These are phyloP conservation scores for Monodelphis domestica DNA, from an alignment of 2,797 vertebrate species.

Conservation along the genomic window DNA sequence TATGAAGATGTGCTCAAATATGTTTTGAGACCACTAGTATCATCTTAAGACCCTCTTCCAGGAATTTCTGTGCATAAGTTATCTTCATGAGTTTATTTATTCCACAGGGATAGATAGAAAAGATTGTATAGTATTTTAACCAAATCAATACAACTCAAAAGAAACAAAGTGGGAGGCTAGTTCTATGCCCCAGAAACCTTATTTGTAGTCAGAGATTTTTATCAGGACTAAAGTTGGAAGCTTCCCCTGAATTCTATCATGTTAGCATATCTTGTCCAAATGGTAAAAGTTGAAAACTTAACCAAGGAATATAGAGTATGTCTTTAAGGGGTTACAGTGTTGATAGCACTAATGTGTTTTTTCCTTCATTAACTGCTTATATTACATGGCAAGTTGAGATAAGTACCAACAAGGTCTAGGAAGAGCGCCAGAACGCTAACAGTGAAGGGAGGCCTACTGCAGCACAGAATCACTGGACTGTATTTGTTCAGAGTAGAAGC, in stretches of 20 bases:
- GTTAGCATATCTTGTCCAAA: neutral
- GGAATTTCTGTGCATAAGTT: neutral
- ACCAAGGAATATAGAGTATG: neutral
- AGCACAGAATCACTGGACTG: neutral
- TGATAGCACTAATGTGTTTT: neutral
- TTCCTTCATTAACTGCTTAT: neutral
- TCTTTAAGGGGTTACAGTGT: neutral
- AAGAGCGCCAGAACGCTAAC: neutral
- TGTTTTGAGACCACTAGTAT: neutral
- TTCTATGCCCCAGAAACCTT: neutral
- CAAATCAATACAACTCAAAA: neutral
- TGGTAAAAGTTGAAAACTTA: neutral
- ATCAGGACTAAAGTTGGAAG: neutral
- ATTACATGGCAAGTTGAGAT: neutral
- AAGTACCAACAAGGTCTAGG: neutral
- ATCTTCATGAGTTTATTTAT: neutral
- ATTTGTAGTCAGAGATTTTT: slow-evolving; percentile 8
- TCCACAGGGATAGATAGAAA: no score
- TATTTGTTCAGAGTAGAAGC: neutral
- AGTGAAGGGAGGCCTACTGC: neutral
- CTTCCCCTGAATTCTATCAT: neutral
- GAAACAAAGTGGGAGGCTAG: neutral
- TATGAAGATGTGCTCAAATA: neutral
- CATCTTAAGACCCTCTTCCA: neutral
- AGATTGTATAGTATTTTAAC: neutral